Conservation (phyloP, 2,113 vertebrate genomes). For the Gymnorhina tibicen region DNA sequence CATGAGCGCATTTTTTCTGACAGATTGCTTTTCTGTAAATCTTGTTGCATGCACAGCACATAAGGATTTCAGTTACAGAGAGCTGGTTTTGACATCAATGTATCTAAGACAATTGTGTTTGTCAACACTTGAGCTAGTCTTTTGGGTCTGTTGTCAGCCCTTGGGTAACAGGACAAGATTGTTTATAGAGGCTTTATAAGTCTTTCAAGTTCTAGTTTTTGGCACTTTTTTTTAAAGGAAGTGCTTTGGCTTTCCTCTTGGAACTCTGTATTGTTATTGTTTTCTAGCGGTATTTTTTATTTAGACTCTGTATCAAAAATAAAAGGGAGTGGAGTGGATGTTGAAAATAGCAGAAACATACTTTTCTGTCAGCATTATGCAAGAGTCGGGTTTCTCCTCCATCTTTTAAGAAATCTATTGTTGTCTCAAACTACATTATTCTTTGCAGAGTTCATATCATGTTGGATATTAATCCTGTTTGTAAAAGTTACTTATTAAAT, state of each 20-base stretch:
- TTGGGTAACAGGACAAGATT: not conserved
- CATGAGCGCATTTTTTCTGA: not conserved
- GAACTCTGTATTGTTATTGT: not conserved
- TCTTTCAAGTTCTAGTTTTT: not conserved
- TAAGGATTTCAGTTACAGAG: not conserved
- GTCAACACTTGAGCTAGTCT: not conserved
- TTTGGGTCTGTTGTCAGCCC: not conserved
- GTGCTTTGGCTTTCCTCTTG: not conserved
- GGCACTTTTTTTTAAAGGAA: not conserved
- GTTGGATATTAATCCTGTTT: not conserved
- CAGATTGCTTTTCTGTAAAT: not conserved
- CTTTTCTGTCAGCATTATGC: not conserved
- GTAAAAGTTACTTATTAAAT: not conserved
- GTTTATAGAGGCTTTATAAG: not conserved
- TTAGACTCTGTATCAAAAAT: not conserved
- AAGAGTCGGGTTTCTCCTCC: not conserved
- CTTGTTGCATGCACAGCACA: not conserved
- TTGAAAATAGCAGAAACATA: not conserved
- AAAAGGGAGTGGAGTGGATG: not conserved
- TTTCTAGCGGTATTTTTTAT: not conserved
- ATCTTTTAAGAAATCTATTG: not conserved
- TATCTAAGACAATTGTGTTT: not conserved
- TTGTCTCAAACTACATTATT: not conserved
- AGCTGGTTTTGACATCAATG: not conserved
- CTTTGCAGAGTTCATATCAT: not conserved